Evolutionary conservation across 1,140 invertebrate genomes (phyloP).

Genomic region (Drosophila mayri): DNA sequence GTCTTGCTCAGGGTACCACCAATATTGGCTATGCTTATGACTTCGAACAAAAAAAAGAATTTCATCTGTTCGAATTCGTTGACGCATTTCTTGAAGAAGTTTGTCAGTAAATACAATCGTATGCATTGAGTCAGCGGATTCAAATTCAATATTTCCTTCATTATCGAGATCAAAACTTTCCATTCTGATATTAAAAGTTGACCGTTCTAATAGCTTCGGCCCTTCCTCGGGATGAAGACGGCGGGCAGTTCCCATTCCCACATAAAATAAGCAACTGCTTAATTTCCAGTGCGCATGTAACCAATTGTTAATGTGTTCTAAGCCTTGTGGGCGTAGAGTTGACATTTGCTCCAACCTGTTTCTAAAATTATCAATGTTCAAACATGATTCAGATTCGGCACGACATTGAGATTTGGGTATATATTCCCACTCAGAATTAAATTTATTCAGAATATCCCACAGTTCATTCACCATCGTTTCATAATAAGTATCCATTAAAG

Average conservation of each 20-base stretch:
- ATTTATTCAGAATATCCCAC: slow-evolving; percentile 42
- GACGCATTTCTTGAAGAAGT: slow-evolving; percentile 36
- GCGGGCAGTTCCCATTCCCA: slow-evolving; percentile 45
- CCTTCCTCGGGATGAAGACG: slow-evolving; percentile 38
- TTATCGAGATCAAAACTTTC: slow-evolving; percentile 49
- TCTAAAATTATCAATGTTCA: slow-evolving; percentile 49
- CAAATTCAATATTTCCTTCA: slow-evolving; percentile 26
- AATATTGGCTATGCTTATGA: slow-evolving; percentile 44
- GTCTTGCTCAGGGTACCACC: slow-evolving; percentile 54
- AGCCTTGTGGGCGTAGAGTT: slow-evolving; percentile 23
- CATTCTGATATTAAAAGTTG: slow-evolving; percentile 39
- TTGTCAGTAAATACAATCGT: slow-evolving; percentile 33
- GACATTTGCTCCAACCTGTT: slow-evolving; percentile 48
- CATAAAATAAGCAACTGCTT: slow-evolving; percentile 43
- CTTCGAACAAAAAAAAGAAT: slow-evolving; percentile 43
- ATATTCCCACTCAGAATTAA: slow-evolving; percentile 52
- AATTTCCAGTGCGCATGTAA: slow-evolving; percentile 47
- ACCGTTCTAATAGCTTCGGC: slow-evolving; percentile 12
- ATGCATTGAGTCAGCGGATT: slow-evolving; percentile 46
- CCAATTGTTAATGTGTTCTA: slow-evolving; percentile 55
- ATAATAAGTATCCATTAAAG: slow-evolving; percentile 34
- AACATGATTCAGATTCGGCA: slow-evolving; percentile 51
- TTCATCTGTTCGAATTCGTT: slow-evolving; percentile 24
- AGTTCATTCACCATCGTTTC: slow-evolving; percentile 31
- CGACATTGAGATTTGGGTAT: slow-evolving; percentile 54